A percentile compares a stretch with the other conserved stretches of the same genome.
Conservation (phyloP, 35 echinoderm and acorn worm species). For the Apostichopus japonicus region DNA sequence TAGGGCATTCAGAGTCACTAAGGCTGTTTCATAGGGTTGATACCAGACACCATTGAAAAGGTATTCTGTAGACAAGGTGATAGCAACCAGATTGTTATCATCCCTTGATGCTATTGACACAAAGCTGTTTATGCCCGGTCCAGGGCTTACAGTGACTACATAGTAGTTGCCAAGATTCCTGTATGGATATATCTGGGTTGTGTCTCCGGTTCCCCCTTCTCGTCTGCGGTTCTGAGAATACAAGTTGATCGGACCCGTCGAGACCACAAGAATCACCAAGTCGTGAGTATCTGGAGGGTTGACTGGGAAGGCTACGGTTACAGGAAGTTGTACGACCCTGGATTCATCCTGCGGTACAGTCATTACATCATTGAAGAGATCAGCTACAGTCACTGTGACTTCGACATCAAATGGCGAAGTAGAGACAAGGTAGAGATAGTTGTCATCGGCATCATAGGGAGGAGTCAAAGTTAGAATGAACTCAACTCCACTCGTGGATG, state of each 20-base stretch:
- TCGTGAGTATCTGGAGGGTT: conserved; percentile 17
- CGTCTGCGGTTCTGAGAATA: conserved; percentile 40
- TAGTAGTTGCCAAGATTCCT: conserved; percentile 52
- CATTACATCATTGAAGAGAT: background rate
- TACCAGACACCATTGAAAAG: background rate
- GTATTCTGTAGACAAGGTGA: conserved; percentile 30
- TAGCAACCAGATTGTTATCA: background rate
- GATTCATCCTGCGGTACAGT: background rate
- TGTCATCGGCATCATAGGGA: conserved; percentile 46
- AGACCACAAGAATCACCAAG: conserved; percentile 8
- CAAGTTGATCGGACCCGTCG: background rate
- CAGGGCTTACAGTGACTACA: background rate
- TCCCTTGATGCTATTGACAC: conserved; percentile 20
- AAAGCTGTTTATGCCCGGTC: conserved; percentile 15
- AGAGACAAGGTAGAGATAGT: conserved; percentile 34
- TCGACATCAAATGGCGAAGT: background rate
- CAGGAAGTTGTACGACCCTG: background rate
- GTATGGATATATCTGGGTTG: conserved; percentile 16
- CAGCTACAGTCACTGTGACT: background rate
- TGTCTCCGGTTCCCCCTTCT: conserved; percentile 5
- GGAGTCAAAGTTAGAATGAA: conserved; percentile 35
- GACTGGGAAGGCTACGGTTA: background rate
- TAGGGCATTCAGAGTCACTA: background rate
- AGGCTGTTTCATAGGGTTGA: conserved; percentile 23
- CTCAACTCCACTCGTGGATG: background rate